Evolutionary conservation across 2,113 vertebrate species (phyloP), one percentile per base, ranked within the genome.

Genomic region (Pygoscelis adeliae): DNA sequence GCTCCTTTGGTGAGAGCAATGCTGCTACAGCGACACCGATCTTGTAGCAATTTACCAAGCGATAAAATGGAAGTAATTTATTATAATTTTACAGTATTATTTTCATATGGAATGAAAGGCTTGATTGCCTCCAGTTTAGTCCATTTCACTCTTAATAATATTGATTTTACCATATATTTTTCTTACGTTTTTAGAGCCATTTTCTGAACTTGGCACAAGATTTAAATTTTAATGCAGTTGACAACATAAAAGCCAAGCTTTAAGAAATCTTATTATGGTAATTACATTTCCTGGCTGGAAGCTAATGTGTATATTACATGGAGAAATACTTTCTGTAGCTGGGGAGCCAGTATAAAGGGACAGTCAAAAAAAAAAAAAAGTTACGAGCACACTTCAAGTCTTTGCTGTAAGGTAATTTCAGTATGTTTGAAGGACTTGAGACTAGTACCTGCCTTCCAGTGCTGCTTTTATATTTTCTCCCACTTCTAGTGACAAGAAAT

Each of bases 101-200:
- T 87, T 85, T 88, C 55, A 65, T 55, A 63, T 49, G 36, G 67
- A 88, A 81, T 76, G 55, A 83, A 89, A 90, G 83, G 77, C 50
- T 97, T 93, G 83, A 95, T 95, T 96, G 95, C 93, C 85, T 95
- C 67, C 15, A 62, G 80, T 83, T 96, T 94, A 79, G 58, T 84
- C 84, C 38, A 22, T 97, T 97, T 96, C 63, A 42, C 72, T 95
- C 80, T 76, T 89, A 91, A 94, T 97, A 97, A 96, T 96, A 95
- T 94, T 97, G 97, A 97, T 97, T 98, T 97, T 97, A 84, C 90
- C 26, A 7, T 97, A 66, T 95, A 91, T 95, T 94, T 91, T 89
- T 76, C 58, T 77, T 89, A 85, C 6, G 9, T 63, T 92, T 95
- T 82, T 80, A 74, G 67, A 93, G 89, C 83, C 87, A 78, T 90